phyloP scores from a whole-genome alignment of 2,888 invertebrate species.

The Isoperla grammatica region DNA sequence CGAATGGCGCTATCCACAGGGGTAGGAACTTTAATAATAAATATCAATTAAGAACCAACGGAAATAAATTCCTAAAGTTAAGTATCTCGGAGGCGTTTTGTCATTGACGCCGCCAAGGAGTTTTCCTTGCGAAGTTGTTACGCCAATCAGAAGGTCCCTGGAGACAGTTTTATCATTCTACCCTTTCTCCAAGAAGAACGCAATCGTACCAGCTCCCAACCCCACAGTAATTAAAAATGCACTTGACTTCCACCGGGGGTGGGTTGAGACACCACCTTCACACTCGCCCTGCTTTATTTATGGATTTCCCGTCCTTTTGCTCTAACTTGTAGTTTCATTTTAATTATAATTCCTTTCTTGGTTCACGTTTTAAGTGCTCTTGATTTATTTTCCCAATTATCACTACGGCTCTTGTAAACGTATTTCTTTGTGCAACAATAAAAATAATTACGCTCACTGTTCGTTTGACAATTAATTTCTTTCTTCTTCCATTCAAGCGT shows the following conservation, averaged over 20 bases:
- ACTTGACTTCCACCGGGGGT: background rate
- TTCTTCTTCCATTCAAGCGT: too few relatives aligned
- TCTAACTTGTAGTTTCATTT: conserved; percentile 3
- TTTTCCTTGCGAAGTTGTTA: background rate
- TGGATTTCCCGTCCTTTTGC: background rate
- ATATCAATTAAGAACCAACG: too few relatives aligned
- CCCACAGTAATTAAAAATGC: conserved; percentile 10
- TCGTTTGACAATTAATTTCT: too few relatives aligned
- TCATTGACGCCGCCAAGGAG: too few relatives aligned
- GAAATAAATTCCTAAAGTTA: too few relatives aligned
- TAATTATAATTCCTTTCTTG: conserved; percentile 10
- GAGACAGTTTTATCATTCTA: conserved; percentile 13
- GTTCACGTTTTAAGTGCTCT: background rate
- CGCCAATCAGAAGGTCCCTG: conserved; percentile 6
- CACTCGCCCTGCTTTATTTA: conserved; percentile 8
- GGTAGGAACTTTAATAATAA: too few relatives aligned
- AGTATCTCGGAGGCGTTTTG: too few relatives aligned
- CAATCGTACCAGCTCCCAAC: conserved; percentile 4
- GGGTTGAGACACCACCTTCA: background rate
- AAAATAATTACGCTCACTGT: too few relatives aligned
- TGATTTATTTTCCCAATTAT: conserved; percentile 13
- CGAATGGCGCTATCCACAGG: too few relatives aligned
- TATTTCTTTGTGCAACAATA: too few relatives aligned
- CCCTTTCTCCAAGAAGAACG: background rate
- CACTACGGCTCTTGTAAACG: background rate